These are phyloP conservation scores for Oreocharis arfaki DNA, from an alignment of 2,113 vertebrate genomes.

Conservation along the genomic window DNA sequence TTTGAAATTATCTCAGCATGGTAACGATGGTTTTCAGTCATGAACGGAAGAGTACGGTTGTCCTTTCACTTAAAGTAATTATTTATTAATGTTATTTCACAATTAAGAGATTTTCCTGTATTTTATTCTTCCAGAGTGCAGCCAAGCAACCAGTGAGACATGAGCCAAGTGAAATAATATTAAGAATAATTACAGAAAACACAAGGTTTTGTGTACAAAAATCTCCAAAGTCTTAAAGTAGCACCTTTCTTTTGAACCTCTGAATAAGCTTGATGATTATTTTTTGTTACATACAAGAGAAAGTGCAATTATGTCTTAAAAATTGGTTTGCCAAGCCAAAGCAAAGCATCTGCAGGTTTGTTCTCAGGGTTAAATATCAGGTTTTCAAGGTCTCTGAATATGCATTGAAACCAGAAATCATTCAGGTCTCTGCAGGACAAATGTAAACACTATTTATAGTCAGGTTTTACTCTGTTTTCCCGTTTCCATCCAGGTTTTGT, in stretches of 20 bases:
- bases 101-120: not conserved
- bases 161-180: slow-evolving; percentile 35
- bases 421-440: not conserved
- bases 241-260: slow-evolving; percentile 33
- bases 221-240: slow-evolving; percentile 57
- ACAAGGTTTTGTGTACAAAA: slow-evolving; percentile 32
- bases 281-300: slow-evolving; percentile 16
- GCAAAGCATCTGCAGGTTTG: not conserved
- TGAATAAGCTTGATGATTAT: slow-evolving; percentile 1
- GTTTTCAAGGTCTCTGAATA: slow-evolving; percentile 7
- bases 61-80: not conserved
- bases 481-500: not conserved
- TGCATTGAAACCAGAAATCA: not conserved
- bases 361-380: slow-evolving; percentile 53
- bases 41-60: not conserved
- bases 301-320: slow-evolving; percentile 67
- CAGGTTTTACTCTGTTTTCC: not conserved
- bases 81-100: slow-evolving; percentile 42
- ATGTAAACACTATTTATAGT: not conserved
- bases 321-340: slow-evolving; percentile 2
- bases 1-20: not conserved
- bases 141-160: not conserved
- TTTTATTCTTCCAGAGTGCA: not conserved
- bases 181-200: not conserved
- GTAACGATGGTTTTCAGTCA: not conserved